Conservation (phyloP, 2,113 vertebrate genomes). For the Oncorhynchus clarkii region DNA sequence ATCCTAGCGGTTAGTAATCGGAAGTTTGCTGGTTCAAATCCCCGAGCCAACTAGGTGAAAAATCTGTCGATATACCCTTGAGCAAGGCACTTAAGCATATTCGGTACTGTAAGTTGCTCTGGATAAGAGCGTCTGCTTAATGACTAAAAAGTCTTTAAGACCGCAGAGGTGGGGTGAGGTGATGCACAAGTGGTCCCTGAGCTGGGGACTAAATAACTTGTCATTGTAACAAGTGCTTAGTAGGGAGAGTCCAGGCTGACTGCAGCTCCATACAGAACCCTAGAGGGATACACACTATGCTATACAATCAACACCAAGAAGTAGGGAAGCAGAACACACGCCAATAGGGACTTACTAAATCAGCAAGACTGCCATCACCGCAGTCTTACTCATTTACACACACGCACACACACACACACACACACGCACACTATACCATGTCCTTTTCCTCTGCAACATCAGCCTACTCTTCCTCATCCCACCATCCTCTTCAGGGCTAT, state of each 20-base stretch:
- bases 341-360: constrained; percentile 36
- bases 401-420: constrained; percentile 7
- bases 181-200: neutral
- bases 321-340: constrained; percentile 31
- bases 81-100: too few species aligned
- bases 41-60: too few species aligned
- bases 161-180: neutral
- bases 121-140: too few species aligned
- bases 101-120: too few species aligned
- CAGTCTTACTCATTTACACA: constrained; percentile 35
- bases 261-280: constrained; percentile 10
- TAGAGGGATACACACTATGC: neutral
- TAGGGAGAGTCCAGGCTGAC: constrained; percentile 16
- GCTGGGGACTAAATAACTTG: constrained; percentile 1
- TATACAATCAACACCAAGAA: constrained; percentile 17
- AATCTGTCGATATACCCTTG: too few species aligned
- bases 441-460: neutral
- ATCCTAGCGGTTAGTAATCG: too few species aligned
- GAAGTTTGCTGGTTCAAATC: too few species aligned
- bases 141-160: neutral
- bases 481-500: constrained; percentile 40
- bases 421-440: constrained; percentile 51
- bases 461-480: constrained; percentile 6
- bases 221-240: constrained; percentile 11
- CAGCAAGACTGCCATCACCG: constrained; percentile 39